A percentile compares a stretch with the other conserved stretches of the same genome.
These are phyloP conservation scores for Prietella phreatophila DNA, from an alignment of 2,113 vertebrate genomes.

Conservation along the genomic window DNA sequence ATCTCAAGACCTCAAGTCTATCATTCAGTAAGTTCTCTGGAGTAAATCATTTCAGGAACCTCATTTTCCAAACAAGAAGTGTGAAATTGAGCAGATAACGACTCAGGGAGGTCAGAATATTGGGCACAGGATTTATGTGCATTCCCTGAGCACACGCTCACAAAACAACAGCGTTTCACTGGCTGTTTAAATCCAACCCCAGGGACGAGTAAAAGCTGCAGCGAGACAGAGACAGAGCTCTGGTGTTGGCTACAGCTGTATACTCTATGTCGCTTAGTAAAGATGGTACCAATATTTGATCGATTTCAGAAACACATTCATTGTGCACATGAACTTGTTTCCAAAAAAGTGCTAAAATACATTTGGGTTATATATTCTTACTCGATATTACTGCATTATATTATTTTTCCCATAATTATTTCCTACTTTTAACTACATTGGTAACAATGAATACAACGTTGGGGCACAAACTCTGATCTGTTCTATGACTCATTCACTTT, in stretches of 20 bases:
- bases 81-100: slow-evolving; percentile 62
- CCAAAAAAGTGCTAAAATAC: neutral
- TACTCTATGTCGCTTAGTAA: neutral
- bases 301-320: neutral
- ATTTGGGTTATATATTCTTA: neutral
- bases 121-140: slow-evolving; percentile 68
- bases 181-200: slow-evolving; percentile 13
- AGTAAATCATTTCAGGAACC: neutral
- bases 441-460: neutral
- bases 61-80: slow-evolving; percentile 19
- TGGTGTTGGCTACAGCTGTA: neutral
- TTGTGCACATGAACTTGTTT: neutral
- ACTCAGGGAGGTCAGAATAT: slow-evolving; percentile 66
- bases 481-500: neutral
- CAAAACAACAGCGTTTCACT: slow-evolving; percentile 57
- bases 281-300: neutral
- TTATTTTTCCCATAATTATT: neutral
- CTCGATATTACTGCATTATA: neutral
- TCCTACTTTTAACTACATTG: neutral
- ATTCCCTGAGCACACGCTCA: slow-evolving; percentile 72
- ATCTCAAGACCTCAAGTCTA: slow-evolving; percentile 14
- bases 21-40: neutral
- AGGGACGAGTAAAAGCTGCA: neutral
- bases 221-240: neutral
- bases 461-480: neutral